Percentiles rank a stretch among this genome's conserved stretches.
Conservation (phyloP, 2,888 invertebrate species). For the Melanophora roralis region DNA sequence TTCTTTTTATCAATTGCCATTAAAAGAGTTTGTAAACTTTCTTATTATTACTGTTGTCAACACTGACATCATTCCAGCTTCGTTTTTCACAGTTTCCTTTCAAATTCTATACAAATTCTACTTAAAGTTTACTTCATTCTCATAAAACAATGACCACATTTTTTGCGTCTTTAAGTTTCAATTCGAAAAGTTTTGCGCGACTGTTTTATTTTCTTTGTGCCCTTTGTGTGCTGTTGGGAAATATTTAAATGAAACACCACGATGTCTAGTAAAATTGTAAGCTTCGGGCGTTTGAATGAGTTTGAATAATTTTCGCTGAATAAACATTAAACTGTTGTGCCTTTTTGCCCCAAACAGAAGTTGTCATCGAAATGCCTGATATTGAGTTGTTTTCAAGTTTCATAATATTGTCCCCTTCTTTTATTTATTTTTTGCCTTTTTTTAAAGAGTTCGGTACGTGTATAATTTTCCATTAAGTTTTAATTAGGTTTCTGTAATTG, state of each 20-base stretch:
- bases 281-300: background rate
- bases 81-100: slow-evolving; percentile 20
- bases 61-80: slow-evolving; percentile 17
- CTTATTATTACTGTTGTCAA: slow-evolving; percentile 30
- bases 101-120: slow-evolving; percentile 18
- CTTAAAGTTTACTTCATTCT: slow-evolving; percentile 21
- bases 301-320: slow-evolving; percentile 11
- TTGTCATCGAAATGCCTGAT: background rate
- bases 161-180: slow-evolving; percentile 37
- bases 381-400: background rate
- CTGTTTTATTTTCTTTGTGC: background rate
- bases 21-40: slow-evolving; percentile 46
- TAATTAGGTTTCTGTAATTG: slow-evolving; percentile 59
- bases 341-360: background rate
- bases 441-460: background rate
- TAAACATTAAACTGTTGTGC: slow-evolving; percentile 2
- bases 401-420: background rate
- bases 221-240: background rate
- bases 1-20: slow-evolving; percentile 23
- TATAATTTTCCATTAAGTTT: slow-evolving; percentile 44
- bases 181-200: slow-evolving; percentile 50
- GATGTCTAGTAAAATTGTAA: slow-evolving; percentile 14
- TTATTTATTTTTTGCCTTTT: background rate
- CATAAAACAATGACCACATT: slow-evolving; percentile 46
- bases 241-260: background rate